Evolutionary conservation across 1,140 invertebrate genomes (phyloP).

Genomic region (Campodea augens): DNA sequence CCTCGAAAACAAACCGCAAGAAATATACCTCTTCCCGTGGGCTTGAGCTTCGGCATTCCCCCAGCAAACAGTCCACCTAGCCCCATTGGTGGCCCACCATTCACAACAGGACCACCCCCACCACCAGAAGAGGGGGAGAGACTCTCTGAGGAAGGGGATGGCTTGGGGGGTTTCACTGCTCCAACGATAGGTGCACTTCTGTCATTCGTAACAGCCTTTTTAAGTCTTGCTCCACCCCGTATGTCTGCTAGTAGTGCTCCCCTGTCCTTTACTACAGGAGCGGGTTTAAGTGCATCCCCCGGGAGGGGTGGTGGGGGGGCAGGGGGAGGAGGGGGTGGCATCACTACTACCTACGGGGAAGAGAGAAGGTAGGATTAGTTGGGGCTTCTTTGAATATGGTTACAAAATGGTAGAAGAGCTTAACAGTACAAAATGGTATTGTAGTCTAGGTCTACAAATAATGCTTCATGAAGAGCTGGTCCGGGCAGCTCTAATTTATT

Average conservation of each 20-base stretch:
- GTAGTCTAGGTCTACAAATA: too few relatives aligned
- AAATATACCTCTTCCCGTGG: constrained; percentile 37
- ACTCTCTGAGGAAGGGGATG: too few relatives aligned
- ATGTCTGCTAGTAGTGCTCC: constrained; percentile 57
- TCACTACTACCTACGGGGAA: too few relatives aligned
- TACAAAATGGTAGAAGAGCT: too few relatives aligned
- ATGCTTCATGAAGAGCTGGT: too few relatives aligned
- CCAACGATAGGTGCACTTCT: constrained; percentile 59
- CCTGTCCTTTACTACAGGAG: constrained; percentile 32
- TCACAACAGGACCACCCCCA: neutral
- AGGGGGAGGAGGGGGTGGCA: constrained; percentile 34
- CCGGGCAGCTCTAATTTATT: too few relatives aligned
- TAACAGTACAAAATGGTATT: too few relatives aligned
- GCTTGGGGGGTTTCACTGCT: too few relatives aligned
- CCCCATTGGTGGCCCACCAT: constrained; percentile 17
- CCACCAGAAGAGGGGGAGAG: constrained; percentile 8
- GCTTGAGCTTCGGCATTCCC: constrained; percentile 68
- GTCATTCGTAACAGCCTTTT: constrained; percentile 72
- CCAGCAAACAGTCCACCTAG: constrained; percentile 64
- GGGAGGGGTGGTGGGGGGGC: constrained; percentile 21
- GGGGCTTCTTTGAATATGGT: too few relatives aligned
- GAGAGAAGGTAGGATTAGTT: too few relatives aligned
- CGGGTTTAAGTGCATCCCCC: constrained; percentile 9
- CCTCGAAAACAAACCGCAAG: too few relatives aligned
- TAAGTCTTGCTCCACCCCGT: constrained; percentile 54